Conservation (phyloP, 2,888 invertebrate genomes). For the Microchrysa polita region DNA sequence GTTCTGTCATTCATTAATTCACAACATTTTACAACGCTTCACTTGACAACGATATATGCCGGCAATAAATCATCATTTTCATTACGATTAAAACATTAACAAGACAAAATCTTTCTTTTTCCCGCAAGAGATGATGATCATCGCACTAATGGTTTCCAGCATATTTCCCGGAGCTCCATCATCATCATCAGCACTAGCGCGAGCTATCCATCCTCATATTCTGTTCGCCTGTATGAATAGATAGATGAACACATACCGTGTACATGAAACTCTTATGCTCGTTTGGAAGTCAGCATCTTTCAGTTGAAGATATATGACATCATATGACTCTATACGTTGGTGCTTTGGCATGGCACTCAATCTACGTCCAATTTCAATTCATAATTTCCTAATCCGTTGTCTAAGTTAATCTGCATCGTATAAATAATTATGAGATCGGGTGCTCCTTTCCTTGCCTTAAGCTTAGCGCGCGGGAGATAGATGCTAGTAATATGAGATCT, state of each 20-base stretch:
- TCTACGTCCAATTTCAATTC: constrained; percentile 34
- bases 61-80: constrained; percentile 40
- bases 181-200: no score
- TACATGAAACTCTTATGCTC: no score
- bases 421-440: constrained; percentile 24
- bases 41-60: constrained; percentile 26
- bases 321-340: background rate
- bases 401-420: constrained; percentile 35
- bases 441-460: background rate
- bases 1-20: constrained; percentile 9
- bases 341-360: constrained; percentile 15
- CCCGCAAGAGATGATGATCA: constrained; percentile 29
- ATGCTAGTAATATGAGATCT: constrained; percentile 18
- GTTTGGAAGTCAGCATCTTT: constrained; percentile 6
- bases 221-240: no score
- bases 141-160: constrained; percentile 1
- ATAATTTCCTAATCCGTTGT: constrained; percentile 37
- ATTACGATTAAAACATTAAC: constrained; percentile 44
- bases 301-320: no score
- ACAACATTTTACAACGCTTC: constrained; percentile 17
- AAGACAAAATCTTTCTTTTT: constrained; percentile 25
- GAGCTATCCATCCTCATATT: background rate
- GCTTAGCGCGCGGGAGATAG: no score
- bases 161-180: background rate
- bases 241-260: no score